These are phyloP conservation scores for Platysternon megacephalum DNA, from an alignment of 2,113 vertebrate genomes.

Conservation along the genomic window DNA sequence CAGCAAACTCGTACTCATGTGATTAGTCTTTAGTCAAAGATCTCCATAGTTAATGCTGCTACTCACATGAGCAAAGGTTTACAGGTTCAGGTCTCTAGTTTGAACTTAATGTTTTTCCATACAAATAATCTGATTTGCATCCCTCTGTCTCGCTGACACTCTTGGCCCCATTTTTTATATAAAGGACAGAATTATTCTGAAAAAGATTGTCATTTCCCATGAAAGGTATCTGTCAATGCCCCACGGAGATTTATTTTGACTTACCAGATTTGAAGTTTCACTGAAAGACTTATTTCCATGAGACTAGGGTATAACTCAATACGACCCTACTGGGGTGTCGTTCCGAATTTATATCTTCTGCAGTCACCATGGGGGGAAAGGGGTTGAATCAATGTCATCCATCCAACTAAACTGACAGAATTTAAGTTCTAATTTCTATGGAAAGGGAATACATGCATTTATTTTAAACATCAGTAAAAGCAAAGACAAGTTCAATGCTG, in stretches of 20 bases:
- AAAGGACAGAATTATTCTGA: background rate
- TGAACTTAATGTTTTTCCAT: background rate
- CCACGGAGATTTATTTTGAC: background rate
- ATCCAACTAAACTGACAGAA: background rate
- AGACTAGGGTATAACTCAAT: background rate
- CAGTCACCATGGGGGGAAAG: background rate
- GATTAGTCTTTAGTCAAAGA: background rate
- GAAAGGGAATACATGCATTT: background rate
- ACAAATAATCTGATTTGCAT: background rate
- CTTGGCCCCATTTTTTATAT: background rate
- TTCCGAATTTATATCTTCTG: slow-evolving; percentile 31
- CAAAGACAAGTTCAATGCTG: background rate
- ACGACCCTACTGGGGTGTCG: background rate
- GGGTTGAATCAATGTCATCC: background rate
- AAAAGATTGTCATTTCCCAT: background rate
- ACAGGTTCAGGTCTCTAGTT: background rate
- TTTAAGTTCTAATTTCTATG: slow-evolving; percentile 3
- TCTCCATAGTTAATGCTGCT: background rate
- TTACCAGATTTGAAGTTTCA: slow-evolving; percentile 28
- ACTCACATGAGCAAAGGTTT: background rate
- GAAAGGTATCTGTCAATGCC: background rate
- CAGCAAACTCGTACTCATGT: background rate
- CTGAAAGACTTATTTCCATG: slow-evolving; percentile 27
- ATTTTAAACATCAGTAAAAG: slow-evolving; percentile 19
- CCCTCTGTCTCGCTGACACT: background rate